phyloP scores from a whole-genome alignment of 2,797 vertebrate species.

The Melanotaenia maccullochi region DNA sequence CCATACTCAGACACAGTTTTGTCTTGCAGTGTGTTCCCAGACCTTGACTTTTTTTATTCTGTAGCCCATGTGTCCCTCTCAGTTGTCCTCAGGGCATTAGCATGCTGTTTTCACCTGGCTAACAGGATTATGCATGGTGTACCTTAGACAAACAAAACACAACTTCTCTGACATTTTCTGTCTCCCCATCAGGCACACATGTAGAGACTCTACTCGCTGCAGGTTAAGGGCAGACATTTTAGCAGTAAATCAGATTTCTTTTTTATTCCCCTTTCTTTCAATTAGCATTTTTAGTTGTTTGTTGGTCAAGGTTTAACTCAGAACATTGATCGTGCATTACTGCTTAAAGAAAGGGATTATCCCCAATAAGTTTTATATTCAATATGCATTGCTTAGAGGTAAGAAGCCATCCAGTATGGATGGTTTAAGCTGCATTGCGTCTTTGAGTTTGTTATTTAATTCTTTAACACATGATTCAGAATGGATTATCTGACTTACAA shows the following conservation, averaged over 20 bases:
- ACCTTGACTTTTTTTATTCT: slow-evolving; percentile 48
- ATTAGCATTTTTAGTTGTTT: slow-evolving; percentile 5
- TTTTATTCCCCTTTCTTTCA: neutral
- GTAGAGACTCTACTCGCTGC: neutral
- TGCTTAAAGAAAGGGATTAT: slow-evolving; percentile 23
- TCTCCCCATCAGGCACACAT: slow-evolving; percentile 11
- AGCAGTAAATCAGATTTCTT: slow-evolving; percentile 4
- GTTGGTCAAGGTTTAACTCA: neutral
- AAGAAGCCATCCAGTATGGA: slow-evolving; percentile 5
- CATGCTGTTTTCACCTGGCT: slow-evolving; percentile 44
- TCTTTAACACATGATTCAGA: slow-evolving; percentile 21
- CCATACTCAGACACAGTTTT: slow-evolving; percentile 41
- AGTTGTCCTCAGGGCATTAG: slow-evolving; percentile 43
- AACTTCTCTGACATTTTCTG: slow-evolving; percentile 36
- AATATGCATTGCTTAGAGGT: slow-evolving; percentile 18
- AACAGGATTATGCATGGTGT: slow-evolving; percentile 17
- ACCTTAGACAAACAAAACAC: slow-evolving; percentile 16
- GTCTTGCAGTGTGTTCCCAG: slow-evolving; percentile 53
- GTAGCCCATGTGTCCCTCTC: slow-evolving; percentile 28
- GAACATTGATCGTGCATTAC: slow-evolving; percentile 3
- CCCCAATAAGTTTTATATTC: slow-evolving; percentile 16
- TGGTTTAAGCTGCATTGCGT: slow-evolving; percentile 13
- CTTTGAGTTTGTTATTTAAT: slow-evolving; percentile 32
- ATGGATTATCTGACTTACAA: slow-evolving; percentile 34
- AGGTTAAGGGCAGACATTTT: slow-evolving; percentile 20